Percentiles rank a stretch among this genome's conserved stretches.
These are phyloP conservation scores for Cydia fagiglandana DNA, from an alignment of 1,140 invertebrate species.

Conservation along the genomic window DNA sequence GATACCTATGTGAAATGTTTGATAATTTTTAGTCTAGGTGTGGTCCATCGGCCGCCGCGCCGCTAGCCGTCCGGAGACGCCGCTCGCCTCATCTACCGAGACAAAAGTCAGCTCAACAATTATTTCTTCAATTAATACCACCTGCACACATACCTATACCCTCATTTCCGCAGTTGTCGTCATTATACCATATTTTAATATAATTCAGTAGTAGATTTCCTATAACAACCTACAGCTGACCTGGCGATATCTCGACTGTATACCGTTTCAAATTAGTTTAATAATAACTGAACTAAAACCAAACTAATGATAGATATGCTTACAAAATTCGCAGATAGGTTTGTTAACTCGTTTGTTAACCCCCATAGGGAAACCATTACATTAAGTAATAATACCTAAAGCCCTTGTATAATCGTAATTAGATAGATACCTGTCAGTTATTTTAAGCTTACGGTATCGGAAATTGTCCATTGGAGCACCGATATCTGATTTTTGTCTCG, in stretches of 20 bases:
- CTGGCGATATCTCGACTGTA: neutral
- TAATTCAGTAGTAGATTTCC: neutral
- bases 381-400: neutral
- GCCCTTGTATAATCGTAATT: neutral
- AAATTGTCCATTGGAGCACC: conserved; percentile 34
- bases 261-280: neutral
- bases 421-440: neutral
- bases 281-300: too few species aligned
- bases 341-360: neutral
- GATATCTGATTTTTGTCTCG: conserved; percentile 77
- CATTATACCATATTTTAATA: neutral
- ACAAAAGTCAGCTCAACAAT: conserved; percentile 75
- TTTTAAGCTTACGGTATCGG: neutral
- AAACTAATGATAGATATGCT: too few species aligned
- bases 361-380: neutral
- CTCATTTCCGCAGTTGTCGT: neutral
- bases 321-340: too few species aligned
- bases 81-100: conserved; percentile 77
- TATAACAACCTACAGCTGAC: neutral
- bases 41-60: conserved; percentile 68
- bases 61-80: conserved; percentile 64
- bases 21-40: conserved; percentile 74
- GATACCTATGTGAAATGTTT: conserved; percentile 79
- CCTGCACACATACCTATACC: conserved; percentile 12
- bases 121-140: conserved; percentile 34